Conservation (phyloP, 2,113 vertebrate genomes). For the Maylandia zebra region DNA sequence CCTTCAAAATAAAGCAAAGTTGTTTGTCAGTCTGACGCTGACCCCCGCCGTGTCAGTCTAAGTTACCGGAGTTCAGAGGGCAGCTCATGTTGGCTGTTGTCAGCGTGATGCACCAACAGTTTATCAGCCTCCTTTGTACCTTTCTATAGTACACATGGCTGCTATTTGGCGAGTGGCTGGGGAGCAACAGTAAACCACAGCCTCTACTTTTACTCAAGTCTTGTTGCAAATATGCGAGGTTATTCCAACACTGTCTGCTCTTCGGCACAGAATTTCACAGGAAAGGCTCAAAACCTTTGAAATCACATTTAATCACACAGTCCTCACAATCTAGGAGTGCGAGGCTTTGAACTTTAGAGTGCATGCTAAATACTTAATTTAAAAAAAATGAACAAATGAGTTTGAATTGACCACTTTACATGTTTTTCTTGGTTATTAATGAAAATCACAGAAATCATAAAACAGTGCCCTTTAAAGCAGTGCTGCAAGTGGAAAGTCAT, state of each 20-base stretch:
- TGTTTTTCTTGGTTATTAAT: conserved; percentile 15
- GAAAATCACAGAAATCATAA: conserved; percentile 18
- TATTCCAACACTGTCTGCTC: neutral
- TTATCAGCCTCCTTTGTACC: conserved; percentile 39
- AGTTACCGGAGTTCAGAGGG: conserved; percentile 40
- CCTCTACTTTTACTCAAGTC: neutral
- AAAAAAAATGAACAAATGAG: neutral
- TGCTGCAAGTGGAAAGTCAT: conserved; percentile 25
- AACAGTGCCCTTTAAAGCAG: conserved; percentile 33
- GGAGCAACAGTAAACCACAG: neutral
- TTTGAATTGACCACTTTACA: neutral
- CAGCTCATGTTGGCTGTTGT: conserved; percentile 36
- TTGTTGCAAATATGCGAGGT: neutral
- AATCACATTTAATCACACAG: neutral
- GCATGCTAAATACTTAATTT: neutral
- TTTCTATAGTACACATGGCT: conserved; percentile 13
- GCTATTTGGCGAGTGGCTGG: conserved; percentile 11
- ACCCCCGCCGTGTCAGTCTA: conserved; percentile 18
- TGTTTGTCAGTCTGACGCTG: conserved; percentile 37
- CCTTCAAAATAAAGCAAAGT: conserved; percentile 58
- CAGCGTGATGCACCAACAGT: conserved; percentile 35
- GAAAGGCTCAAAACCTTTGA: neutral
- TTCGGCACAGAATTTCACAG: neutral
- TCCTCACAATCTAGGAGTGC: neutral
- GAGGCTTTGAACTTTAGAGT: neutral